Evolutionary conservation across 92 coral and sea anemone genomes (phyloP).

Genomic region (Epizoanthus stellaris): DNA sequence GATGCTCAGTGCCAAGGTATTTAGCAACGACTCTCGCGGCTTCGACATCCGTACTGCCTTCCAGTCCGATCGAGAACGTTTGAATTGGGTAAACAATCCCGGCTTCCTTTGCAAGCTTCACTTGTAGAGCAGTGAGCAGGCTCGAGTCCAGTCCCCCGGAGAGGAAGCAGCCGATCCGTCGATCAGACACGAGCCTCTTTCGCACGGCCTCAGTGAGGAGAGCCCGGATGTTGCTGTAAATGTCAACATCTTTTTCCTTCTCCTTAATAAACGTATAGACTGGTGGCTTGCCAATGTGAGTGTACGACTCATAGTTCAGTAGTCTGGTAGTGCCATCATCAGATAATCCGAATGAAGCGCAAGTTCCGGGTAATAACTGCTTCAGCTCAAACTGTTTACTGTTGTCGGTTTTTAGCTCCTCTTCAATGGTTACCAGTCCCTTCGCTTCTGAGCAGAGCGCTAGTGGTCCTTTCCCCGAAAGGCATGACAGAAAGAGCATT

Average conservation of each 20-base stretch:
- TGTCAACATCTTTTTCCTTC: slow-evolving; percentile 66
- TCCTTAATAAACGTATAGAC: slow-evolving; percentile 78
- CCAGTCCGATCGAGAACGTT: slow-evolving; percentile 98
- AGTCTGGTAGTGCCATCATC: slow-evolving; percentile 69
- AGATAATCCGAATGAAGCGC: slow-evolving; percentile 74
- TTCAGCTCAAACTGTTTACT: slow-evolving; percentile 69
- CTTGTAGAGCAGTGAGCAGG: slow-evolving; percentile 86
- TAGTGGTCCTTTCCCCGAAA: slow-evolving; percentile 62
- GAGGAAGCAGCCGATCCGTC: slow-evolving; percentile 96
- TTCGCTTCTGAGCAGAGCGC: slow-evolving; percentile 95
- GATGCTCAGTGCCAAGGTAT: slow-evolving; percentile 91
- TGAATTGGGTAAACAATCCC: slow-evolving; percentile 97
- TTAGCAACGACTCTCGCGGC: slow-evolving; percentile 87
- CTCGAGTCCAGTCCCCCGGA: slow-evolving; percentile 99
- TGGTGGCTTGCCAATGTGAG: slow-evolving; percentile 85
- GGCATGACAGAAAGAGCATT: slow-evolving; percentile 71
- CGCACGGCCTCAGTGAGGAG: slow-evolving; percentile 88
- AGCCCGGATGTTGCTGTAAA: slow-evolving; percentile 80
- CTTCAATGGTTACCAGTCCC: slow-evolving; percentile 76
- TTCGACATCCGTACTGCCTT: slow-evolving; percentile 90
- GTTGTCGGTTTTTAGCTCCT: slow-evolving; percentile 64
- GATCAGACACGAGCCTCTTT: slow-evolving; percentile 95
- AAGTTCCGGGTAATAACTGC: slow-evolving; percentile 89
- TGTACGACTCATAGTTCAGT: slow-evolving; percentile 74
- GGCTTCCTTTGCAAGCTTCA: slow-evolving; percentile 89